Evolutionary conservation across 1,140 invertebrate genomes (phyloP).

Genomic region (Trichomalopsis sarcophagae): DNA sequence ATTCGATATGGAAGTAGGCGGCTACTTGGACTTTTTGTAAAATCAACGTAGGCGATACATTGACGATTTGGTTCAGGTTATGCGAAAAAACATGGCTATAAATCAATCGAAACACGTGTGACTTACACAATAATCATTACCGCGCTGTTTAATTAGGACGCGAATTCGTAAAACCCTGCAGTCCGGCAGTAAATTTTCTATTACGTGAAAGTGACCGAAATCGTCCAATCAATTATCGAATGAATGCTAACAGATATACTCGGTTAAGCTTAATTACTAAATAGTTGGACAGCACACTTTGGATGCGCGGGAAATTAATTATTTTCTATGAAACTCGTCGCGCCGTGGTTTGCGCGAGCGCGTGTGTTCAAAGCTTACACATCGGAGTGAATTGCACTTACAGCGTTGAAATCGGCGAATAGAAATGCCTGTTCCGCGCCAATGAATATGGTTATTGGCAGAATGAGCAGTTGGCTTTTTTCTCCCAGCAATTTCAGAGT

Average conservation of each 20-base stretch:
- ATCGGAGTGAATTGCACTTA: conserved; percentile 71
- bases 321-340: background rate
- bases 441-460: conserved; percentile 95
- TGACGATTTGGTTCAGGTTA: too few species aligned
- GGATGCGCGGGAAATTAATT: conserved; percentile 9
- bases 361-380: background rate
- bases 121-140: too few species aligned
- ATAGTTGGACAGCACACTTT: background rate
- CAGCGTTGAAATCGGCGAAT: conserved; percentile 91
- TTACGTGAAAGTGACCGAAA: background rate
- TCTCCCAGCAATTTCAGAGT: conserved; percentile 86
- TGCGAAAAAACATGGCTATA: too few species aligned
- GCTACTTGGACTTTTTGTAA: background rate
- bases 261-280: background rate
- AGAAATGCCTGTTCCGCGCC: conserved; percentile 95
- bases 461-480: conserved; percentile 87
- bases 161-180: too few species aligned
- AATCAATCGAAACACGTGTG: too few species aligned
- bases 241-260: background rate
- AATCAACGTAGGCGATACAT: too few species aligned
- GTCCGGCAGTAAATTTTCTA: too few species aligned
- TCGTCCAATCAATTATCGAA: conserved; percentile 18
- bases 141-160: too few species aligned
- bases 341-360: background rate
- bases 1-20: background rate